Base-by-base conservation (phyloP, 2,888 invertebrate genomes). In the Chymomyza procnemis region DNA sequence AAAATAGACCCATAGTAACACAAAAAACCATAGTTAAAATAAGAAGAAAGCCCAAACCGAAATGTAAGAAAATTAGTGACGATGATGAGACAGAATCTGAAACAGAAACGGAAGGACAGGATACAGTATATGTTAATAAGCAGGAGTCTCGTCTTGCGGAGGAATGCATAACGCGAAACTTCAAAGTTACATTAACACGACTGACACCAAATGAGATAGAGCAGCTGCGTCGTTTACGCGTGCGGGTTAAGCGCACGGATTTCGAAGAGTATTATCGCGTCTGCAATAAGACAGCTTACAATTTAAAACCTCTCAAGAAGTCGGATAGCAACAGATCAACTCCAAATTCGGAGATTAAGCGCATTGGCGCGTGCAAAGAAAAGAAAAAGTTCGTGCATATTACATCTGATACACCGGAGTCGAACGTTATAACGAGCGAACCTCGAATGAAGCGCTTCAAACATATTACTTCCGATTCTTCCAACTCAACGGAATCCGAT, bases 181-280 rank as follows among this genome's bases (percentile, higher is more conserved):
- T 5, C 4, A 61, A 61, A n/a, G 79, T 81, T n/a, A 67, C 69
- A 9, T 55, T 81, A 16, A 57, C 69, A 0, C 67, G n/a, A 47
- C 67, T 81, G 0, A 73, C 71, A 5, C 12, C 48, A 1, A 65
- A 57, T 48, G 75, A 86, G 34, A 75, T 84, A 41, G 61, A 73
- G 9, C 60, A 75, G 26, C 55, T 81, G 14, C 85, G 81, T 0
- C 69, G 73, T 3, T n/a, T 81, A 4, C 75, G 85, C 0, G 84
- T 84, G 9, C 77, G 75, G 5, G 41, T 84, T 0, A 84, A 80
- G 21, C 86, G 83, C n/a, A 71, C 77, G 2, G 71, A 85, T 57
- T 61, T 80, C 4, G 16, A n/a, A 0, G 59, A 70, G 9, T 81
- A 71, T 52, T 73, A 61, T 26, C 66, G 54, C 14, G 61, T 71